Evolutionary conservation across 2,888 invertebrate species (phyloP).

Genomic region (Vannuccia rotundouncinata): DNA sequence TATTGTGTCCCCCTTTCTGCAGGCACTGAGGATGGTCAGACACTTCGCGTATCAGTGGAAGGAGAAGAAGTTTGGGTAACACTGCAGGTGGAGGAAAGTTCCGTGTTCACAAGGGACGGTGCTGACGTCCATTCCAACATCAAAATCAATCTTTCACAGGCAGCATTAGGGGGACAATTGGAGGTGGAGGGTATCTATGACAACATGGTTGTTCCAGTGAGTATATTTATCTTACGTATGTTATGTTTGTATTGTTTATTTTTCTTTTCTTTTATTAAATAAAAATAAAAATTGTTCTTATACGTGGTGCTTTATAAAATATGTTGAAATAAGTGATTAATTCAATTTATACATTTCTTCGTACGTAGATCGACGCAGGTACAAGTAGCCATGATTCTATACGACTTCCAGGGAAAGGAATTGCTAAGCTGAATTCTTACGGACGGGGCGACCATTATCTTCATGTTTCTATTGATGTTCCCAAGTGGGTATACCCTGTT

Average conservation of each 20-base stretch:
- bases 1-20: too few species aligned
- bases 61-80: constrained; percentile 77
- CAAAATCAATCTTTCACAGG: constrained; percentile 79
- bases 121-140: constrained; percentile 90
- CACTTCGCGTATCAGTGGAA: constrained; percentile 84
- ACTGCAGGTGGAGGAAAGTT: constrained; percentile 75
- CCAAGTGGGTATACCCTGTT: constrained; percentile 60
- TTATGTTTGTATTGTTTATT: too few species aligned
- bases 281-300: too few species aligned
- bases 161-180: constrained; percentile 82
- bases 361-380: constrained; percentile 74
- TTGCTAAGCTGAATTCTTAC: constrained; percentile 78
- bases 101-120: constrained; percentile 82
- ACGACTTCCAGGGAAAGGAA: constrained; percentile 77
- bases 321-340: too few species aligned
- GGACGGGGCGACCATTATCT: constrained; percentile 95
- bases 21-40: constrained; percentile 89
- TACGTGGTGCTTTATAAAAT: too few species aligned
- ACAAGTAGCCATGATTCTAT: constrained; percentile 86
- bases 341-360: too few species aligned
- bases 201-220: constrained; percentile 78
- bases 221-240: too few species aligned
- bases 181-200: constrained; percentile 88
- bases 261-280: too few species aligned
- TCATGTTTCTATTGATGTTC: constrained; percentile 78